Percentiles rank a stretch among this genome's conserved stretches.
These are phyloP conservation scores for Bufo gargarizans DNA, from an alignment of 2,113 vertebrate genomes.

Conservation along the genomic window DNA sequence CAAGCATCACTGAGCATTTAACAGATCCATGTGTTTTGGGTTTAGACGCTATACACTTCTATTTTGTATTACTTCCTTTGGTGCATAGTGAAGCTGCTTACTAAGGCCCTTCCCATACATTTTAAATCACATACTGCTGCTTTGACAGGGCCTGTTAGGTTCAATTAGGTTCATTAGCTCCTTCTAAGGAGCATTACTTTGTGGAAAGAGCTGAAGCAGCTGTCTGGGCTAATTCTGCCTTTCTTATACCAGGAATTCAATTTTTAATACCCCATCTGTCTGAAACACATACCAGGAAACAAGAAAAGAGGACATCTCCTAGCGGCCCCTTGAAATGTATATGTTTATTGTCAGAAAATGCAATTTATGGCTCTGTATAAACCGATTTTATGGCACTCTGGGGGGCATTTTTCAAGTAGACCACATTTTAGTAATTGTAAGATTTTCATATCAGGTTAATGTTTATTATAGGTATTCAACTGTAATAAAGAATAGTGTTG, in stretches of 20 bases:
- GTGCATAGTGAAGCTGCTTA: conserved; percentile 61
- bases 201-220: conserved; percentile 67
- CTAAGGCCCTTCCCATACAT: conserved; percentile 61
- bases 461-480: not conserved
- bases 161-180: conserved; percentile 70
- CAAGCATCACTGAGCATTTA: not conserved
- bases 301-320: conserved; percentile 28
- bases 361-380: not conserved
- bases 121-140: conserved; percentile 67
- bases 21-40: conserved; percentile 63
- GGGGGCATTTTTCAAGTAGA: not conserved
- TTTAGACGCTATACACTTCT: conserved; percentile 59
- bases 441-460: not conserved
- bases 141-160: conserved; percentile 66
- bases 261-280: conserved; percentile 68
- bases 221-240: conserved; percentile 68
- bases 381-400: not conserved
- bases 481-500: not conserved
- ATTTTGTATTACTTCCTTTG: conserved; percentile 60
- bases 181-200: conserved; percentile 65
- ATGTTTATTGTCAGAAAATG: conserved; percentile 2
- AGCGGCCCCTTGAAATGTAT: not conserved
- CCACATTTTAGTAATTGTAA: conserved; percentile 5
- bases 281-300: conserved; percentile 59
- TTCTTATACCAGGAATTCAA: conserved; percentile 68